These are phyloP conservation scores for Zhuqinia jingwanae DNA, from an alignment of 2,888 invertebrate species.

Conservation along the genomic window DNA sequence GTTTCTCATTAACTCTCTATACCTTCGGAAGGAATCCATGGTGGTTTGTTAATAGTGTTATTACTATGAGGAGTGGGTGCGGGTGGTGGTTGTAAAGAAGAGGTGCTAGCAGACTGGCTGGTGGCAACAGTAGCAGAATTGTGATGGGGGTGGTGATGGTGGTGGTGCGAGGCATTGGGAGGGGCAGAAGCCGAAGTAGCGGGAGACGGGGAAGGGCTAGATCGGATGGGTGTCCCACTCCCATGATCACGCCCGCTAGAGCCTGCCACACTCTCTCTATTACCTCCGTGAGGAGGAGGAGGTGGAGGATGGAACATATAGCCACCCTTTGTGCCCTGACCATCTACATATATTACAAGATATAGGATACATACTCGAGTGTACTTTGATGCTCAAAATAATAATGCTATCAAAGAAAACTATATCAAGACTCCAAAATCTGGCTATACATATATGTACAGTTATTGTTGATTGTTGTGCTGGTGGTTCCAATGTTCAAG, in stretches of 20 bases:
- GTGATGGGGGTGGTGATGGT: constrained; percentile 66
- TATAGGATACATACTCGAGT: constrained; percentile 39
- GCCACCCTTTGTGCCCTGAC: constrained; percentile 73
- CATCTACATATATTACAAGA: constrained; percentile 65
- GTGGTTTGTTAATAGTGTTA: constrained; percentile 74
- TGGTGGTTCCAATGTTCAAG: background rate
- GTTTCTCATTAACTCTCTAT: constrained; percentile 36
- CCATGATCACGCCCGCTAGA: constrained; percentile 79
- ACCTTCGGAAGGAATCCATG: constrained; percentile 79
- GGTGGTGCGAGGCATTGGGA: constrained; percentile 52
- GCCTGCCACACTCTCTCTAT: constrained; percentile 78
- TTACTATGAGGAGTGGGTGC: constrained; percentile 85
- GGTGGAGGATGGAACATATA: constrained; percentile 80
- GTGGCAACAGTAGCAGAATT: constrained; percentile 65
- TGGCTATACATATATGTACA: constrained; percentile 12
- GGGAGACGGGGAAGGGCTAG: constrained; percentile 77
- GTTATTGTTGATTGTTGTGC: background rate
- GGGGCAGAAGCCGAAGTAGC: constrained; percentile 56
- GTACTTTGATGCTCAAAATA: constrained; percentile 9
- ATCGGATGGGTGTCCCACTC: constrained; percentile 78
- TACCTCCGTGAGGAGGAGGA: constrained; percentile 69
- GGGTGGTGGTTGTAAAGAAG: constrained; percentile 83
- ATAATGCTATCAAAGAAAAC: constrained; percentile 18
- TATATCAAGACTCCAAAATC: background rate
- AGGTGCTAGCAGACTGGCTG: constrained; percentile 81